Percentiles rank a stretch among this genome's conserved stretches.
Evolutionary conservation across 2,797 vertebrate genomes (phyloP).

Genomic region (Mycteria americana): DNA sequence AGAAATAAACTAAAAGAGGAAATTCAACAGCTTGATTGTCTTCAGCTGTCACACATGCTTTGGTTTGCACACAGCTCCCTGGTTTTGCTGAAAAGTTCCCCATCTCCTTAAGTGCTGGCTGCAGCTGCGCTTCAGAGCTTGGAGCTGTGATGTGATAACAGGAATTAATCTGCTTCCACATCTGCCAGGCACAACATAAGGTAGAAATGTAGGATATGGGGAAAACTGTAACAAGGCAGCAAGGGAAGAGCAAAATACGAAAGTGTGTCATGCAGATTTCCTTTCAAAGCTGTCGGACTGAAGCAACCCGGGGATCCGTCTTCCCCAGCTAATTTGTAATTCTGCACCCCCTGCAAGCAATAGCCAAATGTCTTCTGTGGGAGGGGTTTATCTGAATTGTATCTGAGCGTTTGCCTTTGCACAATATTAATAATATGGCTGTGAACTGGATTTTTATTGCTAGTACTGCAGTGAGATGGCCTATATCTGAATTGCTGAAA

Average conservation of each 20-base stretch:
- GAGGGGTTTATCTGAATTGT: neutral
- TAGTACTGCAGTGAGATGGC: neutral
- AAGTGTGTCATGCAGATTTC: neutral
- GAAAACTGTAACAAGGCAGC: neutral
- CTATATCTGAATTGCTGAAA: neutral
- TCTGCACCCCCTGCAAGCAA: neutral
- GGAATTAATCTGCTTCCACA: neutral
- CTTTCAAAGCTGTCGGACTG: neutral
- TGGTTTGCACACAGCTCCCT: neutral
- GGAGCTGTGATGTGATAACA: neutral
- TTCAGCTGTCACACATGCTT: neutral
- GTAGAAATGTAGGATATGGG: neutral
- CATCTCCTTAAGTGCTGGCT: neutral
- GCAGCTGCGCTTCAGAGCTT: neutral
- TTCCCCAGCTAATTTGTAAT: neutral
- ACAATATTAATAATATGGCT: neutral
- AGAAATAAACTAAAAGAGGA: neutral
- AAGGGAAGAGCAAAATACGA: neutral
- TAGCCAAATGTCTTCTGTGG: neutral
- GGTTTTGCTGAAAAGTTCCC: neutral
- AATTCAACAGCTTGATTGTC: neutral
- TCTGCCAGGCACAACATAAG: neutral
- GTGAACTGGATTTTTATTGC: neutral
- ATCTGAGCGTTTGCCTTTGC: neutral
- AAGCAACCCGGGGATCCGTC: neutral